phyloP scores from a whole-genome alignment of 2,888 invertebrate species.

The Coleophora deauratella region DNA sequence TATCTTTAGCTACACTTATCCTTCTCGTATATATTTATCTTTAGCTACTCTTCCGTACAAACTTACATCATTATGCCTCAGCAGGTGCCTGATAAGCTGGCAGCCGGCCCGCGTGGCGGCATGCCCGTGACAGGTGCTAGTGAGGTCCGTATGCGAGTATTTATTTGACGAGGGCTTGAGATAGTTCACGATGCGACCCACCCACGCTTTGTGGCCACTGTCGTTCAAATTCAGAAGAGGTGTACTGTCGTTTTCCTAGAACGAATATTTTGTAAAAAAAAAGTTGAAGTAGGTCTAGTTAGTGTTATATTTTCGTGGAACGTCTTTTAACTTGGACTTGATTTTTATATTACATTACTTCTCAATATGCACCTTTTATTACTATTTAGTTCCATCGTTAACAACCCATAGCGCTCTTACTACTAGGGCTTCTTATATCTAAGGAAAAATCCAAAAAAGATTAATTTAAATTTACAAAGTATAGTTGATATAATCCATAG shows the following conservation, averaged over 20 bases:
- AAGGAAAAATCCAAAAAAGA: too few relatives aligned
- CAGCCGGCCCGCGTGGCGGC: conserved; percentile 79
- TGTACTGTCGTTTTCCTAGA: conserved; percentile 45
- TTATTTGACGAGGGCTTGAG: conserved; percentile 90
- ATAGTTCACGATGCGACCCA: conserved; percentile 85
- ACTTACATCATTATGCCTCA: conserved; percentile 77
- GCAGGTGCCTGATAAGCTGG: conserved; percentile 83
- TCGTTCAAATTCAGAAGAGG: conserved; percentile 52
- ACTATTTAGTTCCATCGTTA: too few relatives aligned
- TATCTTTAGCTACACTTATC: too few relatives aligned
- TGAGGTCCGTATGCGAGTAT: conserved; percentile 88
- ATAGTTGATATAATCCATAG: too few relatives aligned
- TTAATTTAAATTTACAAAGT: too few relatives aligned
- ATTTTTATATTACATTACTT: background rate
- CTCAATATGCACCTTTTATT: too few relatives aligned
- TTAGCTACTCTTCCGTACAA: background rate
- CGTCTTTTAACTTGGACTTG: background rate
- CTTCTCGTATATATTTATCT: too few relatives aligned
- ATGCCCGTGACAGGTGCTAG: conserved; percentile 71
- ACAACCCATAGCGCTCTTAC: too few relatives aligned
- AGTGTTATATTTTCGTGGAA: background rate
- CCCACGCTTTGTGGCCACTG: conserved; percentile 61
- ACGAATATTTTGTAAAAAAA: background rate
- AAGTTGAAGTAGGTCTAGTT: too few relatives aligned
- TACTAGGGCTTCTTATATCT: too few relatives aligned